Percentiles rank a stretch among this genome's conserved stretches.
Evolutionary conservation across 2,888 invertebrate genomes (phyloP).

Genomic region (Aspidiotus destructor): DNA sequence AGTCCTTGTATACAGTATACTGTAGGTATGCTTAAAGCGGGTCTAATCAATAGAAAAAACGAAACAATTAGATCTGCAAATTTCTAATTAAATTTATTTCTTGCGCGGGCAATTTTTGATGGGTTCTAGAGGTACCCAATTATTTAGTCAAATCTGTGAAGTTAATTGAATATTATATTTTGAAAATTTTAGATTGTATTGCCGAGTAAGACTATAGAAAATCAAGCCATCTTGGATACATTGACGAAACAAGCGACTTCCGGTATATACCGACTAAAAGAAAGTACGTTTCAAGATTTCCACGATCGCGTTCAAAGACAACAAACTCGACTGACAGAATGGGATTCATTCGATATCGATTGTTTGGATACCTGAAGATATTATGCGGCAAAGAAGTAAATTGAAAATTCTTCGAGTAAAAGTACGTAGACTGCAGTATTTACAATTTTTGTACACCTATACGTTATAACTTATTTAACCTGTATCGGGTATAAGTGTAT

Average conservation of each 20-base stretch:
- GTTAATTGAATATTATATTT: no score
- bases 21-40: not conserved
- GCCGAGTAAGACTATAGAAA: slow-evolving; percentile 84
- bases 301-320: slow-evolving; percentile 45
- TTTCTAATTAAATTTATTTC: no score
- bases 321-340: slow-evolving; percentile 9
- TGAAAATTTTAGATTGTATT: slow-evolving; percentile 58
- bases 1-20: no score
- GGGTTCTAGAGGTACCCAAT: no score
- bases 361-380: slow-evolving; percentile 2
- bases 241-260: slow-evolving; percentile 87
- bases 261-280: slow-evolving; percentile 85
- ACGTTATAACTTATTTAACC: no score
- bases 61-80: slow-evolving; percentile 21
- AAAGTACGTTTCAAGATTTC: slow-evolving; percentile 76
- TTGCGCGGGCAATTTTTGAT: no score
- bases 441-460: no score
- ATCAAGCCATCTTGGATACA: slow-evolving; percentile 83
- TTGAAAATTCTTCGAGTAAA: no score
- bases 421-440: no score
- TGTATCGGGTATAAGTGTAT: no score
- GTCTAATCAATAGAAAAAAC: not conserved
- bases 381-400: not conserved
- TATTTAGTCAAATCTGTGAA: no score
- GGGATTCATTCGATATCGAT: slow-evolving; percentile 24